Base-by-base conservation (phyloP, 2,797 vertebrate genomes). In the Sebastes kiyomatsui region DNA sequence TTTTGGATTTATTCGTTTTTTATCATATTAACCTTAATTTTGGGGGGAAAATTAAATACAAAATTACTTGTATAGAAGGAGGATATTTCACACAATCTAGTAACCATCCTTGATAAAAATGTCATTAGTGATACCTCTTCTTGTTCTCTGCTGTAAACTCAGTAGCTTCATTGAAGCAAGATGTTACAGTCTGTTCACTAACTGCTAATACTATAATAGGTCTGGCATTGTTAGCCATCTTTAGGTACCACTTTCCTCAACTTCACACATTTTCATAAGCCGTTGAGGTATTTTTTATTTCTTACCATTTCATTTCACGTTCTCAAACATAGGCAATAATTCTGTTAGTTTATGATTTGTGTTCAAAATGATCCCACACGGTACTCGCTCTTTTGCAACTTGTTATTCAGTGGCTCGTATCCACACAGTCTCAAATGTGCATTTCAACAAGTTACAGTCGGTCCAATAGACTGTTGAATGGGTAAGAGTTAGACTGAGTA, bases 131-230 rank as follows among this genome's bases (percentile, higher is more conserved):
- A 55, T 62, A 14, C 9, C 18, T 30, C 52, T 20, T 59, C 22
- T 46, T 79, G 30, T 59, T 64, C 6, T 65, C 23, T 68, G 67
- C 38, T 72, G 12, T 61, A 33, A 60, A 27, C 62, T 67, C 18
- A 64, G 28, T 52, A 58, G 12, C 69, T 61, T 67, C 22, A 67
- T 68, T 77, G 27, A 66, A 77, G 65, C 62, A 64, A 25, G 65
- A 30, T 77, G 27, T 74, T 61, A n/a, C 65, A 68, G 62, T 75
- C 62, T 58, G 62, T 66, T 82, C 71, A 11, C 35, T 65, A 52
- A 33, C 52, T 76, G 7, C 35, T 38, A 38, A 13, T 65, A 32
- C 25, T 77, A 5, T 5, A 33, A 28, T 68, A 54, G 6, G 16
- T 46, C 49, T 30, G 32, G 10, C 54, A 18, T 42, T 72, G 30